Percentiles rank a stretch among this genome's conserved stretches.
These are phyloP conservation scores for Penaeus vannamei DNA, from an alignment of 1,140 invertebrate genomes.

Conservation along the genomic window DNA sequence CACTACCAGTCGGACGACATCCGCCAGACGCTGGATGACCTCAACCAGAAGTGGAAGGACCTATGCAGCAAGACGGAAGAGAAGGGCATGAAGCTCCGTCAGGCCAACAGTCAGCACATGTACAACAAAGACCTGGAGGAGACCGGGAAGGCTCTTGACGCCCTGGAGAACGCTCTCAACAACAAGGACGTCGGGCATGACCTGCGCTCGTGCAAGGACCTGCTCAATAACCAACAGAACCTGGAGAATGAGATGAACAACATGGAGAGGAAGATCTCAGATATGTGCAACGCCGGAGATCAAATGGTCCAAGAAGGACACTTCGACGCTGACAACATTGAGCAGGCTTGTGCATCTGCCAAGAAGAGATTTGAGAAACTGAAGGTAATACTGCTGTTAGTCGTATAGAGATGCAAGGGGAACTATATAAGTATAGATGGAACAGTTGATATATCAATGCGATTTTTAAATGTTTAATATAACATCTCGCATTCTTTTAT, in stretches of 20 bases:
- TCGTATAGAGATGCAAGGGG: neutral
- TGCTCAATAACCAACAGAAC: constrained; percentile 87
- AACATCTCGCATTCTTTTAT: neutral
- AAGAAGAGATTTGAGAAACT: constrained; percentile 75
- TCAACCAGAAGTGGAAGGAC: constrained; percentile 83
- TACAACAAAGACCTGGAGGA: constrained; percentile 82
- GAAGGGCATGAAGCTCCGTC: constrained; percentile 85
- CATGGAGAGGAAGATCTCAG: constrained; percentile 83
- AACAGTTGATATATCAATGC: neutral
- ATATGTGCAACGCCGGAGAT: constrained; percentile 84
- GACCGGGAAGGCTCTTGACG: constrained; percentile 85
- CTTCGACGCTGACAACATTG: constrained; percentile 91
- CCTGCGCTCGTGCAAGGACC: constrained; percentile 88
- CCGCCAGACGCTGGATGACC: constrained; percentile 76
- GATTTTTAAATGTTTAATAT: no score
- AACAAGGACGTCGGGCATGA: constrained; percentile 87
- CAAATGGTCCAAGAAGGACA: constrained; percentile 94
- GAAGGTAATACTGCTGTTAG: constrained; percentile 47
- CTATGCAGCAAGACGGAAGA: constrained; percentile 82
- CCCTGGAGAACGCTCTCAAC: constrained; percentile 77
- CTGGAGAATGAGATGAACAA: constrained; percentile 85
- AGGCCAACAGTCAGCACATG: constrained; percentile 84
- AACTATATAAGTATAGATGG: neutral
- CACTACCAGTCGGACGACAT: constrained; percentile 67
- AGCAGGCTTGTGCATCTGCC: constrained; percentile 83